phyloP scores from a whole-genome alignment of 1,140 invertebrate genomes.

The Drosophila watanabei region DNA sequence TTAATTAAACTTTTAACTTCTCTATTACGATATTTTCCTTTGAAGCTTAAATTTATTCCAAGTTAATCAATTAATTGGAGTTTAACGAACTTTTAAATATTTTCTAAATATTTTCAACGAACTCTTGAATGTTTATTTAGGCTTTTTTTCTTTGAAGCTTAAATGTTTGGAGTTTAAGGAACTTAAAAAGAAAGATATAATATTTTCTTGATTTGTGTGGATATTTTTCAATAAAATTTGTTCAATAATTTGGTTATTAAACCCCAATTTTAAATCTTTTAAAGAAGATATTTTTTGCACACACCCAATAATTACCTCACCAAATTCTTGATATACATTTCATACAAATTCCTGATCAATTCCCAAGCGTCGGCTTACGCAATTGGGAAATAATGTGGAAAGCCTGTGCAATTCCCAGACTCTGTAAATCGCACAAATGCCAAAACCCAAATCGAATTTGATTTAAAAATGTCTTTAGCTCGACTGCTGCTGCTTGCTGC shows the following conservation, averaged over 20 bases:
- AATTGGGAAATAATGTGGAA: conserved; percentile 41
- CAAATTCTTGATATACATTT: neutral
- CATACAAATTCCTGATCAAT: conserved; percentile 2
- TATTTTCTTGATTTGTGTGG: neutral
- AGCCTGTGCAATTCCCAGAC: conserved; percentile 48
- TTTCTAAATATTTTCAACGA: no score
- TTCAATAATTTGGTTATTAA: neutral
- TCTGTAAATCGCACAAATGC: conserved; percentile 48
- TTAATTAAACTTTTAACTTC: no score
- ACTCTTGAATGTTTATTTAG: no score
- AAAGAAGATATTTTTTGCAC: neutral
- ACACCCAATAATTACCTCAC: neutral
- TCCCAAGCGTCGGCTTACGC: conserved; percentile 40
- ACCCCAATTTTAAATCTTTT: neutral
- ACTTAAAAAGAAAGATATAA: neutral
- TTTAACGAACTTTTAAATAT: no score
- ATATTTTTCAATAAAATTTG: neutral
- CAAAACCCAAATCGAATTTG: conserved; percentile 71
- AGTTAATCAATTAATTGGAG: no score
- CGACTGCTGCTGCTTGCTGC: conserved; percentile 28
- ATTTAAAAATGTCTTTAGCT: conserved; percentile 66
- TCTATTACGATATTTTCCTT: neutral
- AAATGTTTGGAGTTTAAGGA: no score
- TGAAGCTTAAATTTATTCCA: neutral
- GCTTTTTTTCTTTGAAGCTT: no score